These are phyloP conservation scores for Pygocentrus nattereri DNA, from an alignment of 2,797 vertebrate genomes.

Conservation along the genomic window DNA sequence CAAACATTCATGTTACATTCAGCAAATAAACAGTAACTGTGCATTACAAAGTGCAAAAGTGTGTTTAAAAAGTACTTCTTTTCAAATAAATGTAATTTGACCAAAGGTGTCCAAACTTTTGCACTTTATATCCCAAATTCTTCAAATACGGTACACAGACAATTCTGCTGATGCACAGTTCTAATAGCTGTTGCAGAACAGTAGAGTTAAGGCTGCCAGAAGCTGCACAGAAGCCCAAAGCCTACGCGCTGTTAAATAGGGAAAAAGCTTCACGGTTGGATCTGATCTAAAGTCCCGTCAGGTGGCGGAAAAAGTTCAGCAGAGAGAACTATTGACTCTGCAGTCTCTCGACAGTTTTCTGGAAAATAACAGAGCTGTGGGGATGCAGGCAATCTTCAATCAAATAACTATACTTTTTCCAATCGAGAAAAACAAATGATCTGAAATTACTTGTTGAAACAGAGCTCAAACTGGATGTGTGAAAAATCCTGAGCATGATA, in stretches of 20 bases:
- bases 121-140: too few relatives aligned
- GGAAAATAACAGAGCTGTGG: background rate
- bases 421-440: background rate
- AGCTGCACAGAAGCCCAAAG: background rate
- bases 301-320: slow-evolving; percentile 16
- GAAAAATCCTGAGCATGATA: background rate
- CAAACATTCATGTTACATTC: too few relatives aligned
- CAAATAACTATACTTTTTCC: slow-evolving; percentile 8
- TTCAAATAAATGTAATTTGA: too few relatives aligned
- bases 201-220: background rate
- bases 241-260: background rate
- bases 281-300: slow-evolving; percentile 10
- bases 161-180: too few relatives aligned
- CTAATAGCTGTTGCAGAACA: too few relatives aligned
- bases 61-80: too few relatives aligned
- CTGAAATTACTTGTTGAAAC: slow-evolving; percentile 12
- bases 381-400: background rate
- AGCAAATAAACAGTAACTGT: too few relatives aligned
- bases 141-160: too few relatives aligned
- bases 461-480: slow-evolving; percentile 18
- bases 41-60: too few relatives aligned
- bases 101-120: too few relatives aligned
- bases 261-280: background rate
- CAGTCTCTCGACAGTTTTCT: slow-evolving; percentile 3
- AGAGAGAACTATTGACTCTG: slow-evolving; percentile 3